phyloP scores from a whole-genome alignment of 2,797 vertebrate genomes.

The Lutjanus argentimaculatus region DNA sequence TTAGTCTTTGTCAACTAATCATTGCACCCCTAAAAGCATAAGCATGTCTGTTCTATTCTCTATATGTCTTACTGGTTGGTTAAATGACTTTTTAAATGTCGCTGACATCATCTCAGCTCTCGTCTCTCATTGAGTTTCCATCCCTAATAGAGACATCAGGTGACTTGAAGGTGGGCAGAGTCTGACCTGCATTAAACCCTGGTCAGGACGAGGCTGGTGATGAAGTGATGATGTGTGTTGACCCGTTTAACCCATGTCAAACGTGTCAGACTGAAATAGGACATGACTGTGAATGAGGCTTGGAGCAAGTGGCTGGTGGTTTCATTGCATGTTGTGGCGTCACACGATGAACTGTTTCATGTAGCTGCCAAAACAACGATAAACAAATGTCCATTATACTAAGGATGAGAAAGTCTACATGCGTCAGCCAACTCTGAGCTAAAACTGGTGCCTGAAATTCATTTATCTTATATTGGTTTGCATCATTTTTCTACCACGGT shows the following conservation, averaged over 20 bases:
- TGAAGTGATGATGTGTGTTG: constrained; percentile 9
- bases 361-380: constrained; percentile 1
- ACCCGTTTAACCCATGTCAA: constrained; percentile 11
- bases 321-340: neutral
- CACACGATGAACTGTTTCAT: constrained; percentile 16
- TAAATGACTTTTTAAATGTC: constrained; percentile 26
- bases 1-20: no score
- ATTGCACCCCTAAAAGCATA: no score
- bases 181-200: constrained; percentile 10
- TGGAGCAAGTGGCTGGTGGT: constrained; percentile 2
- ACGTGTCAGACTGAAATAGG: constrained; percentile 3
- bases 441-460: neutral
- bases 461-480: neutral
- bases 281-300: constrained; percentile 9
- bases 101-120: neutral
- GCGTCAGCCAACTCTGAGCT: neutral
- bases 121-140: neutral
- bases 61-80: no score
- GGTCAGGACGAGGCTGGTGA: neutral
- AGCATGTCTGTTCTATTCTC: no score
- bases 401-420: neutral
- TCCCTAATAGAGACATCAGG: neutral
- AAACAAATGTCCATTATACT: neutral
- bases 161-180: neutral
- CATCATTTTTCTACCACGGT: neutral